Evolutionary conservation across 2,113 vertebrate species (phyloP).

Genomic region (Cisticola juncidis): DNA sequence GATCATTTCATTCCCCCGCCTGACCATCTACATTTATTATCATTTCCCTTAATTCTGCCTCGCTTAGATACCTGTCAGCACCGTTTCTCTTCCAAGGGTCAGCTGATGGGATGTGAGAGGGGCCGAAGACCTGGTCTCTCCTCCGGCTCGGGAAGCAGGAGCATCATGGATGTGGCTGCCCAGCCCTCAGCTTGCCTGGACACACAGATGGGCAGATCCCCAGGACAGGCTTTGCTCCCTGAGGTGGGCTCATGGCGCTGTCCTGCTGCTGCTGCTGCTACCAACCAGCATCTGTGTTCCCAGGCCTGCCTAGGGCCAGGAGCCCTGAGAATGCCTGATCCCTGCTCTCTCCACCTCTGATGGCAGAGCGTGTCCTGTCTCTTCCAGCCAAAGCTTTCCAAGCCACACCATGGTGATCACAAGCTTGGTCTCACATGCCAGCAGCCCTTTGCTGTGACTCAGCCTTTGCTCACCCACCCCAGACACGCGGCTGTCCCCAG

Average conservation of each 20-base stretch:
- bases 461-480: neutral
- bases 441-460: neutral
- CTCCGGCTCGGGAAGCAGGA: fast-evolving
- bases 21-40: slow-evolving; percentile 83
- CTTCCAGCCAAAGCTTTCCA: neutral
- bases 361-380: fast-evolving
- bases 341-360: neutral
- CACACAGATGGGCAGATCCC: fast-evolving
- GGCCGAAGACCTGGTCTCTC: neutral
- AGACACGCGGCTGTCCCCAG: neutral
- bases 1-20: slow-evolving; percentile 88
- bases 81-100: slow-evolving; percentile 43
- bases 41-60: slow-evolving; percentile 72
- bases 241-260: fast-evolving
- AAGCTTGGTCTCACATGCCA: neutral
- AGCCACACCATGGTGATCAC: fast-evolving
- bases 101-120: slow-evolving; percentile 46
- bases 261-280: neutral
- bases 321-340: fast-evolving
- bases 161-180: neutral
- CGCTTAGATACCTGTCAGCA: slow-evolving; percentile 70
- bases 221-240: neutral
- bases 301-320: neutral
- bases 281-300: fast-evolving
- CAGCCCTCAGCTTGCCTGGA: neutral